Evolutionary conservation across 2,888 invertebrate species (phyloP).

Genomic region (Anticlea derivata): DNA sequence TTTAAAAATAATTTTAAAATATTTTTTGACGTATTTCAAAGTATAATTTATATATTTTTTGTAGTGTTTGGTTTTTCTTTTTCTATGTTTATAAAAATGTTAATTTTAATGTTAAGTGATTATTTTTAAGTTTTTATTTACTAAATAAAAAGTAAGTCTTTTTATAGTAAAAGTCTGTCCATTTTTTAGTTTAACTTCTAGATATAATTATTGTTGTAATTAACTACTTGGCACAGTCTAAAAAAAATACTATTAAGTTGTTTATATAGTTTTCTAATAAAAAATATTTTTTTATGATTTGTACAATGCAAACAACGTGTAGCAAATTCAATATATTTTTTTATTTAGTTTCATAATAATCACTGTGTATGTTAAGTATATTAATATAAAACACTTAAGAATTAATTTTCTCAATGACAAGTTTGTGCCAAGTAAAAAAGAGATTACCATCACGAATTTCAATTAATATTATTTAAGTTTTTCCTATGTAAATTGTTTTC

Average conservation of each 20-base stretch:
- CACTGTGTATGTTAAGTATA: no score
- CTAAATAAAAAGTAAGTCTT: neutral
- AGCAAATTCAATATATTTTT: no score
- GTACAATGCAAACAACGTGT: no score
- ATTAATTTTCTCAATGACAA: no score
- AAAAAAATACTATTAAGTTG: no score
- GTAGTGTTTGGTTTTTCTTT: slow-evolving; percentile 26
- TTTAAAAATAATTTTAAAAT: slow-evolving; percentile 38
- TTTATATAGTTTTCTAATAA: neutral
- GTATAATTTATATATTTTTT: slow-evolving; percentile 33
- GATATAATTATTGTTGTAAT: slow-evolving; percentile 5
- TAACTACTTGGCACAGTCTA: slow-evolving; percentile 14
- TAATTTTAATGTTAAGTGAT: slow-evolving; percentile 10
- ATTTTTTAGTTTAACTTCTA: slow-evolving; percentile 2
- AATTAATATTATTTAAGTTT: slow-evolving; percentile 33
- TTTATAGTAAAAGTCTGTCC: slow-evolving; percentile 11
- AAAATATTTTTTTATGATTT: no score
- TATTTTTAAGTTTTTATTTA: slow-evolving; percentile 12
- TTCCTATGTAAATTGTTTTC: slow-evolving; percentile 21
- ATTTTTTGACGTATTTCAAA: slow-evolving; percentile 53
- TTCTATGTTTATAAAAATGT: slow-evolving; percentile 27
- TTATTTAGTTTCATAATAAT: no score
- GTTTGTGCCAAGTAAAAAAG: slow-evolving; percentile 39
- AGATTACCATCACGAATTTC: slow-evolving; percentile 52
- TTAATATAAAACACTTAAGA: no score